Percentiles rank a stretch among this genome's conserved stretches.
Evolutionary conservation across 2,797 vertebrate genomes (phyloP).

Genomic region (Poecilia velifera): DNA sequence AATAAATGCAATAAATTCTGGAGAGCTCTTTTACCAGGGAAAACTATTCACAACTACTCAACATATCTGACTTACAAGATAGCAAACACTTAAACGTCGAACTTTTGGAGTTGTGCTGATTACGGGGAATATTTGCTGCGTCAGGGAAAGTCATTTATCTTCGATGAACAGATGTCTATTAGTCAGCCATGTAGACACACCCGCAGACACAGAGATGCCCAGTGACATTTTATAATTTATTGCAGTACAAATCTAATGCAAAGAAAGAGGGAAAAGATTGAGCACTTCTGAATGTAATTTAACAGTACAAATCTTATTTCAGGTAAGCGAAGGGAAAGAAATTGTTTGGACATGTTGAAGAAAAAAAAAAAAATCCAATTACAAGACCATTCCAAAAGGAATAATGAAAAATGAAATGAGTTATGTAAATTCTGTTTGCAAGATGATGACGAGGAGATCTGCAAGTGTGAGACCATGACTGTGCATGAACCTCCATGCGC

Average conservation of each 20-base stretch:
- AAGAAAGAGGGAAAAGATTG: conserved; percentile 41
- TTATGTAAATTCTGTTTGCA: conserved; percentile 71
- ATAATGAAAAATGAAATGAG: conserved; percentile 72
- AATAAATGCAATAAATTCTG: background rate
- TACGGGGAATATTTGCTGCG: conserved; percentile 40
- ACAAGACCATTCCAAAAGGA: conserved; percentile 60
- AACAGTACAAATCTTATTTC: conserved; percentile 67
- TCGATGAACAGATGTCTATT: conserved; percentile 51
- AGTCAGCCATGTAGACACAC: conserved; percentile 45
- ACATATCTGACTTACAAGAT: conserved; percentile 1
- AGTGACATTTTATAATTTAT: conserved; percentile 56
- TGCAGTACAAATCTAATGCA: conserved; percentile 44
- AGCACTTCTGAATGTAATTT: conserved; percentile 65
- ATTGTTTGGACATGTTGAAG: conserved; percentile 58
- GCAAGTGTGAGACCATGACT: conserved; percentile 48
- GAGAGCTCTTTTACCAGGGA: background rate
- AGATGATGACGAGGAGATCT: conserved; percentile 53
- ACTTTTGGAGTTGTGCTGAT: conserved; percentile 35
- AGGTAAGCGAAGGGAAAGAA: conserved; percentile 60
- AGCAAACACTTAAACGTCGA: conserved; percentile 10
- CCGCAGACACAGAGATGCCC: conserved; percentile 44
- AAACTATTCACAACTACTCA: background rate
- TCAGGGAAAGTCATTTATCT: conserved; percentile 50
- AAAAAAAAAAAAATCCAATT: conserved; percentile 62
- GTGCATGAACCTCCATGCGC: conserved; percentile 51